phyloP scores from a whole-genome alignment of 2,797 vertebrate species.

The Morelia viridis region DNA sequence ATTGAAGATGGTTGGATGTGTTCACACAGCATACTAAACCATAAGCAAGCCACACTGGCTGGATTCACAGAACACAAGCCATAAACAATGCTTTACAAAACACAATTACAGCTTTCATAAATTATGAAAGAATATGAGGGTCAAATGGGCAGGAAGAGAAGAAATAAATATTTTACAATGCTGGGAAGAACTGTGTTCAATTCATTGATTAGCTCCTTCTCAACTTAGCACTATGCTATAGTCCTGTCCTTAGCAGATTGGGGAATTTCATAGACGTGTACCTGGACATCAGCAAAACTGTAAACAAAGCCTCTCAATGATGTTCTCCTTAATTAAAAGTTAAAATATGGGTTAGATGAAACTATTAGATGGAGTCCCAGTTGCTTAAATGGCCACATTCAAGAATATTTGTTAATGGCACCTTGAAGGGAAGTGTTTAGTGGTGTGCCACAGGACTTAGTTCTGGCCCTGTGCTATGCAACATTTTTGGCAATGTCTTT shows the following conservation, averaged over 20 bases:
- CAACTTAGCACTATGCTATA: not conserved
- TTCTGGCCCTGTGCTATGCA: not conserved
- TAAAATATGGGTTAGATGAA: not conserved
- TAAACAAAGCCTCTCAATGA: not conserved
- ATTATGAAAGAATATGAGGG: not conserved
- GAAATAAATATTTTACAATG: not conserved
- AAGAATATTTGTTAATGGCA: not conserved
- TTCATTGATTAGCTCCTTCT: not conserved
- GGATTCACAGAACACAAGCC: not conserved
- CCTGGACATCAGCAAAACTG: not conserved
- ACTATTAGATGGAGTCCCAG: not conserved
- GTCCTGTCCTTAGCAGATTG: not conserved
- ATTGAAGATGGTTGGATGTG: not conserved
- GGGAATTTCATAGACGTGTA: not conserved
- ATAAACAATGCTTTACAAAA: not conserved
- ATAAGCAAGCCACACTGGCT: not conserved
- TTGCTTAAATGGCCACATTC: not conserved
- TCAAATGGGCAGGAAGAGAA: not conserved
- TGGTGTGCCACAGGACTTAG: not conserved
- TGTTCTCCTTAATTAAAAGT: not conserved
- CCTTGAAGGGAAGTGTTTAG: not conserved
- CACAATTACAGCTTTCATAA: not conserved
- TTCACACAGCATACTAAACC: not conserved
- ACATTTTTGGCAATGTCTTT: not conserved
- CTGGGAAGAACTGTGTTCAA: not conserved